Evolutionary conservation across 2,113 vertebrate species (phyloP).

Genomic region (Trematocara variabile): DNA sequence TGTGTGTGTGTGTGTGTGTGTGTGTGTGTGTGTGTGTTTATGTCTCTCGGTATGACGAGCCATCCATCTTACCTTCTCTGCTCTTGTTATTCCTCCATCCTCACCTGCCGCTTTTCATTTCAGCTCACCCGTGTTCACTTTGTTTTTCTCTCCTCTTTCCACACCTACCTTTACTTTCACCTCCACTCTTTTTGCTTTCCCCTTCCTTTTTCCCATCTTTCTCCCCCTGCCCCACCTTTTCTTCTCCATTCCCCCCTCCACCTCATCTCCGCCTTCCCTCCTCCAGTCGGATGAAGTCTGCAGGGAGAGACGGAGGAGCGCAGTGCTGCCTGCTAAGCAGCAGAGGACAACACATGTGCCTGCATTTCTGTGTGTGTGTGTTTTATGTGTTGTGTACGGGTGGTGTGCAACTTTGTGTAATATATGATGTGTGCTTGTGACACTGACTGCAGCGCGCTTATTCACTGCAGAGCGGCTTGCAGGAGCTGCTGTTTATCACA

Average conservation of each 20-base stretch:
- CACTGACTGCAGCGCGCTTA: neutral
- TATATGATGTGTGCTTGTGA: neutral
- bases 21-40: neutral
- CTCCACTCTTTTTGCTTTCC: neutral
- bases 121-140: neutral
- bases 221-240: neutral
- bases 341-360: constrained; percentile 5
- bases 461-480: neutral
- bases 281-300: constrained; percentile 27
- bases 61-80: neutral
- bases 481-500: constrained; percentile 25
- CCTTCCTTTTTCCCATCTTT: neutral
- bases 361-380: neutral
- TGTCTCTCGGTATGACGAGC: neutral
- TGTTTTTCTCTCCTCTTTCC: neutral
- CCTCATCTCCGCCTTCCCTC: neutral
- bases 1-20: neutral
- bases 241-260: neutral
- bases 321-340: constrained; percentile 58
- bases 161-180: neutral
- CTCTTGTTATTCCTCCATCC: neutral
- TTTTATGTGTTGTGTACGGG: neutral
- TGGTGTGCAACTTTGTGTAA: neutral
- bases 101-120: neutral
- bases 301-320: constrained; percentile 23